Conservation (phyloP, 2,888 invertebrate species). For the Tanaodytes sp. region DNA sequence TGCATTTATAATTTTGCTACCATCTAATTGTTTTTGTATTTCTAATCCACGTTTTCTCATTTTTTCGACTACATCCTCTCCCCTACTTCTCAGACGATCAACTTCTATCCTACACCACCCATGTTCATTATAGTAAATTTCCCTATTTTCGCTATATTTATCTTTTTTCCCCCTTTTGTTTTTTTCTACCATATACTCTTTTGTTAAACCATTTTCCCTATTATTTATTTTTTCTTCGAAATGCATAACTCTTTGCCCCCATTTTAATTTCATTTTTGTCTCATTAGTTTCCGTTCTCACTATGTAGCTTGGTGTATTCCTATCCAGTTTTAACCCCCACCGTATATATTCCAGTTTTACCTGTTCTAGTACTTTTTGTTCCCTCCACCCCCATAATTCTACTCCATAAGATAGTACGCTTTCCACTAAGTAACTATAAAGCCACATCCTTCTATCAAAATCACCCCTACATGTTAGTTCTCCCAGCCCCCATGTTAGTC, state of each 20-base stretch:
- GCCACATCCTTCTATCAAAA: background rate
- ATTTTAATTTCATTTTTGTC: background rate
- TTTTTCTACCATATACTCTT: background rate
- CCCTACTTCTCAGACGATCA: background rate
- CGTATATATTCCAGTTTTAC: constrained; percentile 9
- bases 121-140: background rate
- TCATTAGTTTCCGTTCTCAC: background rate
- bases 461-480: background rate
- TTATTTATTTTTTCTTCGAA: background rate
- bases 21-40: too few relatives aligned
- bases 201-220: background rate
- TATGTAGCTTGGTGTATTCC: background rate
- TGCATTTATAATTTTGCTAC: too few relatives aligned
- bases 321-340: constrained; percentile 12
- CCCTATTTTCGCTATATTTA: background rate
- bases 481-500: background rate
- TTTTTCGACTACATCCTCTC: background rate
- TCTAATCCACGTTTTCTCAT: too few relatives aligned
- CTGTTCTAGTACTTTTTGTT: background rate
- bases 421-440: background rate
- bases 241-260: background rate
- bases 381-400: constrained; percentile 25
- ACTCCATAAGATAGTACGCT: background rate
- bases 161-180: too few relatives aligned
- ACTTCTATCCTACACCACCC: background rate